Evolutionary conservation across 2,888 invertebrate genomes (phyloP).

Genomic region (Pterostichus niger): DNA sequence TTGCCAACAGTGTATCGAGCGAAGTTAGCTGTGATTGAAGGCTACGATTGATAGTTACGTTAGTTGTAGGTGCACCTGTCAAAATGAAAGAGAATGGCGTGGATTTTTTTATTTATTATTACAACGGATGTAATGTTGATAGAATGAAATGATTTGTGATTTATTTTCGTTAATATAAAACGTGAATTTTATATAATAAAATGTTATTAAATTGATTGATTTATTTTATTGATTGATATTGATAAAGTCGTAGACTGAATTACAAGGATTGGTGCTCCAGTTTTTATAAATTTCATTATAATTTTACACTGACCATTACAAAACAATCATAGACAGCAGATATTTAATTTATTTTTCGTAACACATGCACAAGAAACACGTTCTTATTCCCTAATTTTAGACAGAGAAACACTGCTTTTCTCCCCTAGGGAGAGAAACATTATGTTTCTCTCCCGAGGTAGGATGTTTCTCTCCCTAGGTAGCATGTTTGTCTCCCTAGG

Average conservation of each 20-base stretch:
- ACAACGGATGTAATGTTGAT: slow-evolving; percentile 14
- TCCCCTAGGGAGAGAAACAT: too few relatives aligned
- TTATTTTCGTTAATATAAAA: slow-evolving; percentile 9
- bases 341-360: too few relatives aligned
- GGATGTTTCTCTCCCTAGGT: too few relatives aligned
- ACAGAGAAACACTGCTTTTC: too few relatives aligned
- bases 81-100: slow-evolving; percentile 18
- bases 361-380: too few relatives aligned
- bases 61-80: slow-evolving; percentile 13
- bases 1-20: background rate
- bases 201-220: slow-evolving; percentile 5
- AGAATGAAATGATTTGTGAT: slow-evolving; percentile 10
- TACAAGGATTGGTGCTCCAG: slow-evolving; percentile 5
- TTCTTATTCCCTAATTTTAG: too few relatives aligned
- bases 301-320: too few relatives aligned
- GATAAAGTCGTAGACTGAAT: background rate
- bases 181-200: slow-evolving; percentile 33
- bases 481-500: too few relatives aligned
- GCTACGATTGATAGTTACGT: slow-evolving; percentile 17
- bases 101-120: slow-evolving; percentile 20
- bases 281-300: background rate
- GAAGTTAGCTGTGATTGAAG: slow-evolving; percentile 15
- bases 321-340: too few relatives aligned
- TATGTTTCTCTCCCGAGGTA: too few relatives aligned
- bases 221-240: slow-evolving; percentile 7